Evolutionary conservation across 2,797 vertebrate species (phyloP).

Genomic region (Hemitrygon akajei): DNA sequence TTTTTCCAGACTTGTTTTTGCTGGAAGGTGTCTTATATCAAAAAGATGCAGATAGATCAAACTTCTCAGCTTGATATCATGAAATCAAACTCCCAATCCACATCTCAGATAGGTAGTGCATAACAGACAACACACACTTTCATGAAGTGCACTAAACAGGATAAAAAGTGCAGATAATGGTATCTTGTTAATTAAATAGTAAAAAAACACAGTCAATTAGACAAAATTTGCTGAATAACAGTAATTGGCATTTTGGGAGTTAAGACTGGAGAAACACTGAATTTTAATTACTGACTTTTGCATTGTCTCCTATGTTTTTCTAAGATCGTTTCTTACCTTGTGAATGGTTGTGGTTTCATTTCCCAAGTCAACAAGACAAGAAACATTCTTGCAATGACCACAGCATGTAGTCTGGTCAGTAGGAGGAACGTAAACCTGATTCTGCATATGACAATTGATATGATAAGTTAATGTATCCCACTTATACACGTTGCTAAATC

Average conservation of each 20-base stretch:
- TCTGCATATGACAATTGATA: conserved; percentile 56
- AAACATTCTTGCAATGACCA: conserved; percentile 82
- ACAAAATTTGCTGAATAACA: neutral
- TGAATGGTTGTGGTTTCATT: conserved; percentile 74
- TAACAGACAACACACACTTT: neutral
- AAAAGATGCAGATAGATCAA: neutral
- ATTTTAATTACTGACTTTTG: neutral
- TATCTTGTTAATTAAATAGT: neutral
- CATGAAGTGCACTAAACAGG: neutral
- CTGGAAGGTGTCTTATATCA: neutral
- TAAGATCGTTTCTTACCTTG: conserved; percentile 58
- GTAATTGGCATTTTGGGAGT: neutral
- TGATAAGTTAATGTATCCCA: neutral
- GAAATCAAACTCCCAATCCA: neutral
- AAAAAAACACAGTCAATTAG: neutral
- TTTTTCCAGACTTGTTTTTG: neutral
- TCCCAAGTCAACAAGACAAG: conserved; percentile 72
- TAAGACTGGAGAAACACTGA: neutral
- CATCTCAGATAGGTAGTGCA: neutral
- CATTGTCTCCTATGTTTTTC: neutral
- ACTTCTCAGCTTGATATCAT: neutral
- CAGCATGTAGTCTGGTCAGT: conserved; percentile 80
- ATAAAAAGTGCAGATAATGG: neutral
- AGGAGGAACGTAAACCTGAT: conserved; percentile 82
- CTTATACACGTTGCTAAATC: neutral